These are phyloP conservation scores for Donacobius atricapilla DNA, from an alignment of 2,113 vertebrate species.

Conservation along the genomic window DNA sequence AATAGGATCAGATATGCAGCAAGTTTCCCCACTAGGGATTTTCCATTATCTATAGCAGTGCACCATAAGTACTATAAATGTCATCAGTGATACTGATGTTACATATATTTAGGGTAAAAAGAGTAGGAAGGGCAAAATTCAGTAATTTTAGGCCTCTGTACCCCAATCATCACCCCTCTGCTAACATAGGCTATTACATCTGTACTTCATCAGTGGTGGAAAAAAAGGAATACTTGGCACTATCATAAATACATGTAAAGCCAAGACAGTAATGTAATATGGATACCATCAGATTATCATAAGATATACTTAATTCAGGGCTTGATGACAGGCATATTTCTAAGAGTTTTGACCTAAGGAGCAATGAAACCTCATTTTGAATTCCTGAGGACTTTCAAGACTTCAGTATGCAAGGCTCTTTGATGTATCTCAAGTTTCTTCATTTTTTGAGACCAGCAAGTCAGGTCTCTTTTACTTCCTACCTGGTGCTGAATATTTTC, in stretches of 20 bases:
- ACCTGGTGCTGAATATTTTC: not conserved
- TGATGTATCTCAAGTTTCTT: not conserved
- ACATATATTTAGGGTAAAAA: not conserved
- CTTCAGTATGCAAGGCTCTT: not conserved
- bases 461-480: not conserved
- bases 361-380: not conserved
- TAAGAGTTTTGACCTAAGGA: not conserved
- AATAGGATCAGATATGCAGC: conserved; percentile 3
- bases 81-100: not conserved
- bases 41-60: conserved; percentile 38
- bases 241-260: not conserved
- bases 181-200: not conserved
- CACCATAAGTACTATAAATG: not conserved
- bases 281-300: not conserved
- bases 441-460: not conserved
- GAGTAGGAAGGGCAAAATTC: not conserved
- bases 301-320: not conserved
- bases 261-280: not conserved
- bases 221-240: not conserved
- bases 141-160: not conserved
- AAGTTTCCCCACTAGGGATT: conserved; percentile 39
- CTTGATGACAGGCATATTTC: not conserved
- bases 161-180: not conserved
- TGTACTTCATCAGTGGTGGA: not conserved
- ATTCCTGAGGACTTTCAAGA: not conserved